Percentiles rank a stretch among this genome's conserved stretches.
Conservation (phyloP, 53 echinoderm and acorn worm genomes). For the Hippasteria phrygiana region DNA sequence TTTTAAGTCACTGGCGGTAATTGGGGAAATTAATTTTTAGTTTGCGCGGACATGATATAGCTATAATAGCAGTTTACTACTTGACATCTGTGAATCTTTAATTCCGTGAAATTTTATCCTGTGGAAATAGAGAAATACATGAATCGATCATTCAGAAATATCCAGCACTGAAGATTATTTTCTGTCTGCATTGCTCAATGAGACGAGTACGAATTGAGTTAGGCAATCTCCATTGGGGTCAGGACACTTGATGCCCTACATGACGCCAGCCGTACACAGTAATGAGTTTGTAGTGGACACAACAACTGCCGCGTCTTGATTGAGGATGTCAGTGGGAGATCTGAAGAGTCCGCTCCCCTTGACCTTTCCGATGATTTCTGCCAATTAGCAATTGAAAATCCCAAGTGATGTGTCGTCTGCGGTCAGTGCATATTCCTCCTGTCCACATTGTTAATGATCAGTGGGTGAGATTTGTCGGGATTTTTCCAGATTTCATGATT, state of each 20-base stretch:
- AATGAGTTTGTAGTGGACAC: constrained; percentile 42
- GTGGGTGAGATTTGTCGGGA: background rate
- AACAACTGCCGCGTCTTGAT: constrained; percentile 33
- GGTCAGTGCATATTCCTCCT: background rate
- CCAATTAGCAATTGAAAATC: constrained; percentile 9
- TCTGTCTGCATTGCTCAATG: background rate
- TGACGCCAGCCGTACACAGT: background rate
- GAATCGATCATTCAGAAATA: background rate
- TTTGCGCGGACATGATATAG: too few relatives aligned
- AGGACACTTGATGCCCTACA: background rate
- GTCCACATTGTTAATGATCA: background rate
- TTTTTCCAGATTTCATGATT: too few relatives aligned
- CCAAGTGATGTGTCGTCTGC: background rate
- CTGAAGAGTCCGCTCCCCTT: constrained; percentile 5
- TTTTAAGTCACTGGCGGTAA: too few relatives aligned
- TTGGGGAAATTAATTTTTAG: too few relatives aligned
- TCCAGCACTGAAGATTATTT: background rate
- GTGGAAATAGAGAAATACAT: too few relatives aligned
- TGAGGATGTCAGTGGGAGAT: background rate
- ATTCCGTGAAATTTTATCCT: too few relatives aligned
- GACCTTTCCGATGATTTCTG: constrained; percentile 39
- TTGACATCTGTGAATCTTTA: too few relatives aligned
- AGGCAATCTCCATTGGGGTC: background rate
- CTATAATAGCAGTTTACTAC: too few relatives aligned
- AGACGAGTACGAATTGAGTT: too few relatives aligned